Conservation (phyloP, 2,888 invertebrate genomes). For the Brenthis hecate region DNA sequence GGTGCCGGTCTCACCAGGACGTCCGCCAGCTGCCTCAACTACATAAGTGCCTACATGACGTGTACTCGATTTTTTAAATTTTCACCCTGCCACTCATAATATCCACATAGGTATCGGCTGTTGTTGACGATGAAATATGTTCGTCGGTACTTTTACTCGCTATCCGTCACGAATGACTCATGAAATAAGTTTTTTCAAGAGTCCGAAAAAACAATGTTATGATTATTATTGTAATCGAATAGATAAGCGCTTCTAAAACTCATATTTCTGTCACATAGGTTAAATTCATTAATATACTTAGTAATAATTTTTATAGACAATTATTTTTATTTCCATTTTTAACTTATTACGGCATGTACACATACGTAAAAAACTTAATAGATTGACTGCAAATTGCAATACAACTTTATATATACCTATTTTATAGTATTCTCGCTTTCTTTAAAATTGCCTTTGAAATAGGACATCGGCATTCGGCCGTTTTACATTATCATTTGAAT, state of each 20-base stretch:
- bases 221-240: no score
- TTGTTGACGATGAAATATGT: background rate
- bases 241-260: no score
- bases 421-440: background rate
- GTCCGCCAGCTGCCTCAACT: slow-evolving; percentile 68
- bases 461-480: background rate
- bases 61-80: slow-evolving; percentile 36
- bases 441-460: slow-evolving; percentile 10
- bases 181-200: no score
- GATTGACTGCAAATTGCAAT: background rate
- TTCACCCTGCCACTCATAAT: slow-evolving; percentile 22
- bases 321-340: no score
- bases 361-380: background rate
- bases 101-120: background rate
- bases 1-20: slow-evolving; percentile 57
- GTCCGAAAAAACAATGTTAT: no score
- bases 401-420: background rate
- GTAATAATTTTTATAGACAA: no score
- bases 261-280: no score
- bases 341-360: no score
- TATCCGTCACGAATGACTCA: no score
- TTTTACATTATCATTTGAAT: slow-evolving; percentile 11
- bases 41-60: slow-evolving; percentile 36
- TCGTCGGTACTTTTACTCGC: background rate
- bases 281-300: no score